Conservation (phyloP, 1,140 invertebrate species). For the Magallana ariakensis region DNA sequence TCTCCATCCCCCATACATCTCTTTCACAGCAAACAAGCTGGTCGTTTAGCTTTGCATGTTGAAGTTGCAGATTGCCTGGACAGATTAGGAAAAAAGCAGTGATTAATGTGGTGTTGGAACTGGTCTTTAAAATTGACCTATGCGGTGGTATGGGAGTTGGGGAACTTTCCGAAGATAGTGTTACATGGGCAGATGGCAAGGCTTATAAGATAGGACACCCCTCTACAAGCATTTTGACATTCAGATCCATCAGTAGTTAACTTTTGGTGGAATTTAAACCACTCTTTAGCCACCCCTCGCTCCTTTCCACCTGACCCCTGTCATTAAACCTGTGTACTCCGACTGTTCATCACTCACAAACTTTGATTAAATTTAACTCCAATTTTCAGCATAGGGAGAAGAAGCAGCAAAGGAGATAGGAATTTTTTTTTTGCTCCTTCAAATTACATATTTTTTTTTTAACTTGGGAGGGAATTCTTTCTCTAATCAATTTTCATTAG, state of each 20-base stretch:
- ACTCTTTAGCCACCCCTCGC: not conserved
- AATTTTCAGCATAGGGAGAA: not conserved
- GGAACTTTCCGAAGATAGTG: not conserved
- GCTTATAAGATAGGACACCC: not conserved
- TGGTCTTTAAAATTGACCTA: conserved; percentile 14
- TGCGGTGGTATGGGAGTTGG: not conserved
- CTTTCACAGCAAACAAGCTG: conserved; percentile 26
- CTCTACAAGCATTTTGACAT: conserved; percentile 5
- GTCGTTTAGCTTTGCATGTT: not conserved
- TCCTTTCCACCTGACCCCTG: not conserved
- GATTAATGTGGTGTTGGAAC: conserved; percentile 14
- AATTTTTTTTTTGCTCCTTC: not conserved
- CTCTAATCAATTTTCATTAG: conserved; percentile 29
- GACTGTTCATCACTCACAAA: conserved; percentile 13
- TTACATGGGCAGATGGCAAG: conserved; percentile 10
- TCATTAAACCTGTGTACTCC: conserved; percentile 9
- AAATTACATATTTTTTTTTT: not conserved
- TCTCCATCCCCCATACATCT: conserved; percentile 10
- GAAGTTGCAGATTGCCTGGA: not conserved
- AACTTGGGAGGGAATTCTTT: not conserved
- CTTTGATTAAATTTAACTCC: not conserved
- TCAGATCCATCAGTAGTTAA: conserved; percentile 3
- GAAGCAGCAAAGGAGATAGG: not conserved
- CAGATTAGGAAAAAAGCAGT: not conserved
- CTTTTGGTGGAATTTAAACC: conserved; percentile 14